Conservation (phyloP, 2,797 vertebrate genomes). For the Melanogrammus aeglefinus region DNA sequence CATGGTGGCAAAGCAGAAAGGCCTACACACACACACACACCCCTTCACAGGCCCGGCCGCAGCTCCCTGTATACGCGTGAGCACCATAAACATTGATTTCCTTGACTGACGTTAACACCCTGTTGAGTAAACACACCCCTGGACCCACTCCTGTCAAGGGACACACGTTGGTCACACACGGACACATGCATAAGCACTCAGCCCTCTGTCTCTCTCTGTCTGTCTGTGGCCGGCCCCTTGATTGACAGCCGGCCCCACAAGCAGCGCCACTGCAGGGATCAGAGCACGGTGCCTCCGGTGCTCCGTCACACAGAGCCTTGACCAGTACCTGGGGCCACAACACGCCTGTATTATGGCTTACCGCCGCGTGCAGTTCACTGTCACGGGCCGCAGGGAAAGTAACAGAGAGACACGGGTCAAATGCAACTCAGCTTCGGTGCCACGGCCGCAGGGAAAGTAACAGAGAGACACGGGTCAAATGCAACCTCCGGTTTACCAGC, state of each 20-base stretch:
- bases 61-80: conserved; percentile 47
- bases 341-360: conserved; percentile 59
- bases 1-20: conserved; percentile 70
- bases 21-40: conserved; percentile 28
- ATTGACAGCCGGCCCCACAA: conserved; percentile 37
- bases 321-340: conserved; percentile 7
- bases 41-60: conserved; percentile 30
- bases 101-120: conserved; percentile 63
- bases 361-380: conserved; percentile 31
- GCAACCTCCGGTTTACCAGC: neutral
- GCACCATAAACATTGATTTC: conserved; percentile 62
- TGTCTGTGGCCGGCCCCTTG: conserved; percentile 16
- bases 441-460: conserved; percentile 27
- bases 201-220: neutral
- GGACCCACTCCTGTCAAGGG: conserved; percentile 26
- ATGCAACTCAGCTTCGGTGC: too few species aligned
- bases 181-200: conserved; percentile 20
- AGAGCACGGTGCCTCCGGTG: conserved; percentile 42
- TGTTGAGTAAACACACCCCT: conserved; percentile 69
- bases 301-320: conserved; percentile 34
- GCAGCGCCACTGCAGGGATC: conserved; percentile 53
- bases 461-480: conserved; percentile 26
- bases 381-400: conserved; percentile 32
- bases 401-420: conserved; percentile 31
- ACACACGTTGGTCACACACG: conserved; percentile 30